Conservation (phyloP, 1,140 invertebrate genomes). For the Eupeodes corollae region DNA sequence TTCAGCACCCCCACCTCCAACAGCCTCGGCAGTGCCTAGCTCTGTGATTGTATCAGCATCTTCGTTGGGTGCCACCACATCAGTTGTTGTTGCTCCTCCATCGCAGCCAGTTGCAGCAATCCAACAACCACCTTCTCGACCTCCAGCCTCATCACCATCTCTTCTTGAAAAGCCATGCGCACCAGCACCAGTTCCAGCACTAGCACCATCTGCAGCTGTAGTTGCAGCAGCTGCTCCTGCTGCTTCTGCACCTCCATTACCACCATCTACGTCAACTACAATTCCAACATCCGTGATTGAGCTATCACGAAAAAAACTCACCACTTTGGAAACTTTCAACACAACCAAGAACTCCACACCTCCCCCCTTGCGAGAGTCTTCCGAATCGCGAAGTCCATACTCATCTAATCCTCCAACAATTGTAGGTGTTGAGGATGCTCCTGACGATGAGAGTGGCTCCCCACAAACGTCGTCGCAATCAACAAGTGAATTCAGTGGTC, state of each 20-base stretch:
- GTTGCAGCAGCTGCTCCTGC: conserved; percentile 3
- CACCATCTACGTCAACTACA: neutral
- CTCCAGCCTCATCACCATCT: neutral
- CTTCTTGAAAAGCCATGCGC: conserved; percentile 4
- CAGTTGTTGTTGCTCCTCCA: conserved; percentile 13
- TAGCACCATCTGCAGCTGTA: conserved; percentile 6
- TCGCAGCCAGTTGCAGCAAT: conserved; percentile 20
- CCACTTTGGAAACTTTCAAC: conserved; percentile 24
- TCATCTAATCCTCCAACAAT: conserved; percentile 11
- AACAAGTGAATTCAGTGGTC: conserved; percentile 57
- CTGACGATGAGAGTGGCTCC: neutral
- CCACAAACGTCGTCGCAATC: neutral
- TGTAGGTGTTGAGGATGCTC: conserved; percentile 18
- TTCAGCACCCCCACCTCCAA: neutral
- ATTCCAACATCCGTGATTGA: conserved; percentile 5
- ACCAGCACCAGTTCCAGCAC: conserved; percentile 9
- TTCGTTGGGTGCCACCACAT: neutral
- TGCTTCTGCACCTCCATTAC: conserved; percentile 1
- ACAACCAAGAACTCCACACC: conserved; percentile 24
- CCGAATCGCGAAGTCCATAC: conserved; percentile 7
- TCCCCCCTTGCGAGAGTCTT: conserved; percentile 13
- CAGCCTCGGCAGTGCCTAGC: conserved; percentile 10
- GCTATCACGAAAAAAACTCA: conserved; percentile 25
- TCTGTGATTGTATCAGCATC: conserved; percentile 24
- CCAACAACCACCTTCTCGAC: neutral